Conservation (phyloP, 2,113 vertebrate genomes). For the Danionella cerebrum region DNA sequence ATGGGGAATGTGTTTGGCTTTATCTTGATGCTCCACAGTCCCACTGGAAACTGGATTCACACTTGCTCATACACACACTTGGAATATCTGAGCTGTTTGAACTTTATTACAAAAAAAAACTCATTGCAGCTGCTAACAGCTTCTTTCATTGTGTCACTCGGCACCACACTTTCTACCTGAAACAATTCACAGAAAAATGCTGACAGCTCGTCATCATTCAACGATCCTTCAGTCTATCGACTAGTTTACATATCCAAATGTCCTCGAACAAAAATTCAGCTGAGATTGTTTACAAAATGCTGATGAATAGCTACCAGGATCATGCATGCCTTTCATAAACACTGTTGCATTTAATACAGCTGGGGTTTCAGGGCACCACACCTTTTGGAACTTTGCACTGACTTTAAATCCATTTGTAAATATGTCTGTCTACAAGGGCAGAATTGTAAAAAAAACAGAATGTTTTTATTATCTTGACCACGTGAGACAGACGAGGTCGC, state of each 20-base stretch:
- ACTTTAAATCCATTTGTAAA: slow-evolving; percentile 25
- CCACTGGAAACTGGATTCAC: slow-evolving; percentile 6
- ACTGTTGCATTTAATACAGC: background rate
- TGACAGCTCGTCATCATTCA: background rate
- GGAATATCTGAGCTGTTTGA: slow-evolving; percentile 21
- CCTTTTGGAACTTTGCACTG: background rate
- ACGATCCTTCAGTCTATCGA: background rate
- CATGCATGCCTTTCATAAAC: background rate
- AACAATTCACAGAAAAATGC: background rate
- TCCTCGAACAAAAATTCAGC: background rate
- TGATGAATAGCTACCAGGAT: background rate
- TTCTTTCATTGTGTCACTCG: slow-evolving; percentile 28
- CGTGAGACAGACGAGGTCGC: no score
- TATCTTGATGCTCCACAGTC: background rate
- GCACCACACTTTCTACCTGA: background rate
- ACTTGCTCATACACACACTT: background rate
- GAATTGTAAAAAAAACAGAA: background rate
- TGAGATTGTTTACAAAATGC: background rate
- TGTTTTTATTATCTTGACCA: no score
- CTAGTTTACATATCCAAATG: background rate
- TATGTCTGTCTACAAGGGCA: background rate
- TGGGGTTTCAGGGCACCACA: slow-evolving; percentile 1
- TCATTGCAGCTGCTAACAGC: slow-evolving; percentile 30
- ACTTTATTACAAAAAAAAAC: slow-evolving; percentile 23
- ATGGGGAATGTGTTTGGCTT: slow-evolving; percentile 8